phyloP scores from a whole-genome alignment of 2,113 vertebrate species.

The Herpetotheres cachinnans region DNA sequence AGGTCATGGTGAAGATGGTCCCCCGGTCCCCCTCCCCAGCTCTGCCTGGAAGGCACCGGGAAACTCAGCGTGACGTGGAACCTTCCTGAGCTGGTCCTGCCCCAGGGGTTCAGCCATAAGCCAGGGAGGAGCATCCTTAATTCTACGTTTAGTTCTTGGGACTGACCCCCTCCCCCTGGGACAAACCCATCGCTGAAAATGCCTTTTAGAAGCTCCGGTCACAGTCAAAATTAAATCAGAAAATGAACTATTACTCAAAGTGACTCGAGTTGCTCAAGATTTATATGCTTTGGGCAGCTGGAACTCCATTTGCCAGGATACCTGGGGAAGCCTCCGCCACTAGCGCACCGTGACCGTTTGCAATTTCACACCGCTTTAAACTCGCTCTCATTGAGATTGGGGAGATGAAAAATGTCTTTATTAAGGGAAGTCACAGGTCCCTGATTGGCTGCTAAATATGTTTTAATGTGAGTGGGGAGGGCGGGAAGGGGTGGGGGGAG shows the following conservation, averaged over 20 bases:
- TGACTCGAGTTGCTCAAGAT: neutral
- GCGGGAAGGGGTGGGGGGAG: neutral
- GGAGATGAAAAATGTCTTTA: constrained; percentile 39
- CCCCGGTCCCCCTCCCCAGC: neutral
- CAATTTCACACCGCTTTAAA: constrained; percentile 42
- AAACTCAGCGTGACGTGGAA: neutral
- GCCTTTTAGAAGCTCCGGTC: neutral
- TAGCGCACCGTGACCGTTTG: neutral
- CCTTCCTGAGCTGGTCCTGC: neutral
- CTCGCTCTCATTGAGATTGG: neutral
- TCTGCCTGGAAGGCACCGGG: neutral
- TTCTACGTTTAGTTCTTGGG: neutral
- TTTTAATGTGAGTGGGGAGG: neutral
- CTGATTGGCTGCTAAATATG: neutral
- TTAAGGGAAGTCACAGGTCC: neutral
- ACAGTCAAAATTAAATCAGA: neutral
- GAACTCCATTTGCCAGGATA: neutral
- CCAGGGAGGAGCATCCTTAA: neutral
- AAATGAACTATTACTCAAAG: neutral
- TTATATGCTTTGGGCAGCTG: neutral
- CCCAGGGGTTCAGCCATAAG: neutral
- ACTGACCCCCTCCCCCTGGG: neutral
- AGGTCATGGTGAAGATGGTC: neutral
- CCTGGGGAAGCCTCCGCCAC: neutral
- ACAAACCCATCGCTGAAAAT: neutral